Base-by-base conservation (phyloP, 2,888 invertebrate genomes). In the Drosophila neotestacea region DNA sequence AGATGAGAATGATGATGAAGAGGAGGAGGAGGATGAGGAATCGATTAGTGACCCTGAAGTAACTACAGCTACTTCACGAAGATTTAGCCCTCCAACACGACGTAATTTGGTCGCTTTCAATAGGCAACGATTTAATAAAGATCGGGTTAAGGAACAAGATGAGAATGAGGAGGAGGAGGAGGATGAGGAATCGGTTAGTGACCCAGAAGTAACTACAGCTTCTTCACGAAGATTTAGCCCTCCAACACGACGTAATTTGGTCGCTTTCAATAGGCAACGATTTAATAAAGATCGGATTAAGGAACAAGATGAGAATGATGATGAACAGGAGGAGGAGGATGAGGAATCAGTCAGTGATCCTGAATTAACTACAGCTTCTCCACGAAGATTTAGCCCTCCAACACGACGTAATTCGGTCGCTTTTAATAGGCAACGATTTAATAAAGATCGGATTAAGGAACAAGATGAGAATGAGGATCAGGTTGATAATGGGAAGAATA, bases 341-440 rank as follows among this genome's bases (percentile, higher is more conserved):
- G 22, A 22, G 3, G 22, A 3, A 22, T 22, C 22, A 2, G 22
- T 22, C 2, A 22, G 22, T 22, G 22, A 22, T 22, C 22, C 22
- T 22, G 22, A 22, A 22, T 1, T 22, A 22, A 22, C 41, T 32
- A 78, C 80, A 28, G 32, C 71, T 6, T 48, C 78, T 4, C 67
- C 64, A 4, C 30, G 16, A n/a, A 51, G 50, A 6, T 44, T 73
- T 1, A 75, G 64, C 47, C 62, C 73, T 0, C 77, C 62, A 9
- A 74, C 75, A 11, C 61, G 51, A 16, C 76, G 69, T 2, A 85
- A 82, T 54, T 13, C 77, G n/a, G 59, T 73, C 11, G 61, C 72
- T 0, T 50, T 81, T 4, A 89, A 82, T 52, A 65, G 76, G 44
- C 82, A 78, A 62, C 54, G 78, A 0, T 87, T 78, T 9, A 76